Evolutionary conservation across 2,888 invertebrate species (phyloP).

Genomic region (Sminthurinus aureus): DNA sequence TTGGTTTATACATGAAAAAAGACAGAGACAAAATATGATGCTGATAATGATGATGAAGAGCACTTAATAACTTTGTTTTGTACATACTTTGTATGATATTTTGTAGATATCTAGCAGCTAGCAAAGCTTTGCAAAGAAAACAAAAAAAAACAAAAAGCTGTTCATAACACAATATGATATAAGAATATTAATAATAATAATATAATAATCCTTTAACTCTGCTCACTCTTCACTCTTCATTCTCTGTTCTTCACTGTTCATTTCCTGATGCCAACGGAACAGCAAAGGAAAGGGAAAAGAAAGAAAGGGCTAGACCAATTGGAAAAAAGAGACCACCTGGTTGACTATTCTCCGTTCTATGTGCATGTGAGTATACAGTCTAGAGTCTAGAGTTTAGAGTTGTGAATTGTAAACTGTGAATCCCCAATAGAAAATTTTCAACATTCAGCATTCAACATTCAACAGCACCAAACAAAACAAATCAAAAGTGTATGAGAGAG

Average conservation of each 20-base stretch:
- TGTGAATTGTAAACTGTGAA: not conserved
- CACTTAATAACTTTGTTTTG: conserved; percentile 49
- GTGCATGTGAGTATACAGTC: not conserved
- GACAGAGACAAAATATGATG: not conserved
- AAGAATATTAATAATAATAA: no score
- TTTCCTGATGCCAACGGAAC: not conserved
- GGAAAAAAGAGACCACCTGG: conserved; percentile 40
- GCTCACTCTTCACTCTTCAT: conserved; percentile 10
- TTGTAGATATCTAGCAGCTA: no score
- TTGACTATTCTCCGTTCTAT: conserved; percentile 31
- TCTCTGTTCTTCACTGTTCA: not conserved
- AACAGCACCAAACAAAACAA: no score
- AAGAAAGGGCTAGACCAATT: conserved; percentile 15
- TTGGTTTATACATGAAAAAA: not conserved
- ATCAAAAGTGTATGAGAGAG: no score
- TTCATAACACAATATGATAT: conserved; percentile 37
- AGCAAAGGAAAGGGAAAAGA: not conserved
- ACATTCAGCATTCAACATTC: no score
- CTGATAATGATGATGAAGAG: conserved; percentile 15
- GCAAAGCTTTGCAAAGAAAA: conserved; percentile 35
- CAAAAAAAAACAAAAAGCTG: conserved; percentile 46
- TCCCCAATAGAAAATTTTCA: no score
- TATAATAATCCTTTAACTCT: conserved; percentile 27
- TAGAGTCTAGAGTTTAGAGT: no score
- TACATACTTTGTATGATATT: conserved; percentile 35